phyloP scores from a whole-genome alignment of 2,113 vertebrate species.

The Tympanuchus pallidicinctus region DNA sequence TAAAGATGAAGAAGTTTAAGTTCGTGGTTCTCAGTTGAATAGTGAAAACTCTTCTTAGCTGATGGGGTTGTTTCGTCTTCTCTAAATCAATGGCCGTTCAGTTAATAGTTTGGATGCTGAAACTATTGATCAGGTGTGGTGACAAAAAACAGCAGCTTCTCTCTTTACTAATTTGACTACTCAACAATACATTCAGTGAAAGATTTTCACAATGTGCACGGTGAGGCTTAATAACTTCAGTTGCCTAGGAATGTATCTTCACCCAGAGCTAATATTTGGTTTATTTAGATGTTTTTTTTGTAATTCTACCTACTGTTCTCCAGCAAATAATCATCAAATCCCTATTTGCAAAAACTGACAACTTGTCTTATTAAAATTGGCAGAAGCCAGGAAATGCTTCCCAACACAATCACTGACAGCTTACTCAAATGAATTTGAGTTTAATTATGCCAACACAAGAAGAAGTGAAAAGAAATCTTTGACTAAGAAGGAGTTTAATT shows the following conservation, averaged over 20 bases:
- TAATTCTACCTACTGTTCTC: constrained; percentile 31
- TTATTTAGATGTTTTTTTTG: constrained; percentile 23
- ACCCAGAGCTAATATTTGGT: not conserved
- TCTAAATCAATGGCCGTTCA: not conserved
- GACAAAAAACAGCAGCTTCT: not conserved
- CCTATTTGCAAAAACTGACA: constrained; percentile 46
- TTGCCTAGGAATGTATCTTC: not conserved
- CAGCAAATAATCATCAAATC: constrained; percentile 36
- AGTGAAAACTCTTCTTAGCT: not conserved
- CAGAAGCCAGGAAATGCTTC: constrained; percentile 35
- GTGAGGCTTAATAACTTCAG: not conserved
- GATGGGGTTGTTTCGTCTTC: not conserved
- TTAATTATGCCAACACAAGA: constrained; percentile 54
- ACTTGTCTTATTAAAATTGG: constrained; percentile 34
- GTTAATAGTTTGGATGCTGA: not conserved
- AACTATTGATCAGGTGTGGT: not conserved
- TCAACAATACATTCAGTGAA: not conserved
- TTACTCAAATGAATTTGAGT: constrained; percentile 51
- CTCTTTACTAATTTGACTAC: not conserved
- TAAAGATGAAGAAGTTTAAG: not conserved
- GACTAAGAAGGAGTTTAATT: constrained; percentile 51
- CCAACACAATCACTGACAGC: constrained; percentile 44
- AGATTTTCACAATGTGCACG: not conserved
- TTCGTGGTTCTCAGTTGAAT: not conserved
- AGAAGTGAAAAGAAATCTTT: constrained; percentile 50